phyloP scores from a whole-genome alignment of 2,797 vertebrate species.

The Coilia nasus region DNA sequence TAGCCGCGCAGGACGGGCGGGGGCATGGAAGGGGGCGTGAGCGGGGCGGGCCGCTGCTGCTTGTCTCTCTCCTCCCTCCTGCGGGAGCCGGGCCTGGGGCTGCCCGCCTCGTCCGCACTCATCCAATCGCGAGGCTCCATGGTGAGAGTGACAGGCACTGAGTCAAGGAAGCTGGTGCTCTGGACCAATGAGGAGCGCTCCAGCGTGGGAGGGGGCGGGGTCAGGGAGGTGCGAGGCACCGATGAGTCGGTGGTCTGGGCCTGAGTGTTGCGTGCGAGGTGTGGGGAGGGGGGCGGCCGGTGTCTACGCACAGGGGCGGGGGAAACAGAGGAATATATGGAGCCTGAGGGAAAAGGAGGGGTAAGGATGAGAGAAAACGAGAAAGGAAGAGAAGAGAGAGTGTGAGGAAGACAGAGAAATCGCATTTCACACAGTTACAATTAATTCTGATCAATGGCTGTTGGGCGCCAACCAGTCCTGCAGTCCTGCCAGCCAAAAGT shows the following conservation, averaged over 20 bases:
- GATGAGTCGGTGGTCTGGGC: constrained; percentile 47
- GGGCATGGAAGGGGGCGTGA: background rate
- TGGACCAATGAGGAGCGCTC: constrained; percentile 70
- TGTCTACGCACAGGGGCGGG: constrained; percentile 68
- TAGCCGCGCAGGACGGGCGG: constrained; percentile 29
- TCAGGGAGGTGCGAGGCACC: constrained; percentile 40
- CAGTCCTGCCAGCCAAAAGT: too few relatives aligned
- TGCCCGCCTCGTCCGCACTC: constrained; percentile 69
- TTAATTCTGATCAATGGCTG: too few relatives aligned
- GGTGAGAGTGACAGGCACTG: constrained; percentile 76
- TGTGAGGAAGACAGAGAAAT: too few relatives aligned
- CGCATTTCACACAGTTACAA: too few relatives aligned
- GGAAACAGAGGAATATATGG: constrained; percentile 63
- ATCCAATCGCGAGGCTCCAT: constrained; percentile 75
- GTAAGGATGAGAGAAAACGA: too few relatives aligned
- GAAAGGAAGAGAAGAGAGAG: too few relatives aligned
- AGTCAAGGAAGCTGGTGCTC: constrained; percentile 83
- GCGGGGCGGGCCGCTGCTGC: background rate
- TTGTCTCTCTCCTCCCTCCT: constrained; percentile 48
- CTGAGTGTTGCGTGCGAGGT: constrained; percentile 34
- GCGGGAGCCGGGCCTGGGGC: constrained; percentile 58
- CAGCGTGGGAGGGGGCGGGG: constrained; percentile 59
- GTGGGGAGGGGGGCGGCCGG: constrained; percentile 53
- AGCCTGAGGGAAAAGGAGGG: constrained; percentile 52
- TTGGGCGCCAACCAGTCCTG: too few relatives aligned